phyloP scores from a whole-genome alignment of 1,140 invertebrate species.

The Drosophila arawakana region DNA sequence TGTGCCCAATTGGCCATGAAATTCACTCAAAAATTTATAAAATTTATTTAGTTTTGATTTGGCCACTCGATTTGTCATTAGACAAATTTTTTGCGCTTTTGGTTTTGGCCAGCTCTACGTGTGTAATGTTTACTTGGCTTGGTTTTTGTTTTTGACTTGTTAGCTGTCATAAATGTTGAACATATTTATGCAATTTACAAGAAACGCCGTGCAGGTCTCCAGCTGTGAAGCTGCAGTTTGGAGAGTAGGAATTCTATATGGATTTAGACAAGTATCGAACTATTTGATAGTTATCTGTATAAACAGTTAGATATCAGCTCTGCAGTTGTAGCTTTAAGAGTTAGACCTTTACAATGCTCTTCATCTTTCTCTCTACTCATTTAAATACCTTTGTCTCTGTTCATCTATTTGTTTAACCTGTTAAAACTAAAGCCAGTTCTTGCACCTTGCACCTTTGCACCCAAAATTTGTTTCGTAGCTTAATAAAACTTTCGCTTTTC shows the following conservation, averaged over 20 bases:
- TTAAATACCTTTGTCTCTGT: too few species aligned
- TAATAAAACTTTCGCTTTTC: conserved; percentile 76
- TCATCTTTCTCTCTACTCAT: too few species aligned
- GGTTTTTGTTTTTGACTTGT: conserved; percentile 30
- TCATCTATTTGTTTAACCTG: too few species aligned
- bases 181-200: conserved; percentile 81
- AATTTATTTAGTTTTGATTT: conserved; percentile 37
- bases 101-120: conserved; percentile 19
- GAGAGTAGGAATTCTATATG: too few species aligned
- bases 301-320: too few species aligned
- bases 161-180: conserved; percentile 70
- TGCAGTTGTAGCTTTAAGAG: conserved; percentile 36
- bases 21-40: conserved; percentile 6
- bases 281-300: too few species aligned
- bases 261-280: too few species aligned
- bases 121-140: conserved; percentile 24
- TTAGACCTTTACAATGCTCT: background rate
- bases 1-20: conserved; percentile 68
- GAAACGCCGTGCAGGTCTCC: conserved; percentile 53
- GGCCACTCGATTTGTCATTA: conserved; percentile 68
- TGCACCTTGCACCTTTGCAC: conserved; percentile 15
- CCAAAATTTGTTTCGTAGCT: conserved; percentile 17
- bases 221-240: background rate
- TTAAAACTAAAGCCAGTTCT: too few species aligned
- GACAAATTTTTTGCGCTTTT: conserved; percentile 24